phyloP scores from a whole-genome alignment of 2,888 invertebrate genomes.

The Rapana venosa region DNA sequence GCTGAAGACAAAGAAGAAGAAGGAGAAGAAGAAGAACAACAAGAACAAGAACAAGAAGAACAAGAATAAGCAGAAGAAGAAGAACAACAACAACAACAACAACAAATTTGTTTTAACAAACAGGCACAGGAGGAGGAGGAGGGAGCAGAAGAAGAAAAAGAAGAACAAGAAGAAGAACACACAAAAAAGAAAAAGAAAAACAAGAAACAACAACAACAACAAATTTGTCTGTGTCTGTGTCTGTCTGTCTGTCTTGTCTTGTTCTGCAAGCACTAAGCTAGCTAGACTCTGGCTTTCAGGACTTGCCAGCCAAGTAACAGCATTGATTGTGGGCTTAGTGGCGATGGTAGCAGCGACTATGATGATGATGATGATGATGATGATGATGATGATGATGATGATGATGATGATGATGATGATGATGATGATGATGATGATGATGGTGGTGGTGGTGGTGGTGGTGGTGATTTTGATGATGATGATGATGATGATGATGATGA shows the following conservation, averaged over 20 bases:
- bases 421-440: constrained; percentile 35
- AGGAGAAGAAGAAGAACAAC: neutral
- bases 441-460: constrained; percentile 32
- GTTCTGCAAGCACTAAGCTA: neutral
- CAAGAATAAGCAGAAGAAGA: neutral
- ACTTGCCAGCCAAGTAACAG: neutral
- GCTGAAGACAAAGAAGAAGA: no score
- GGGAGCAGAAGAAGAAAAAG: neutral
- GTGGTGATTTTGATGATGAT: constrained; percentile 29
- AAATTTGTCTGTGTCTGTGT: no score
- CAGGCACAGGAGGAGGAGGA: no score
- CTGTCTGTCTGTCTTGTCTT: no score
- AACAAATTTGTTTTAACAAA: no score
- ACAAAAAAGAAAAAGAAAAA: neutral
- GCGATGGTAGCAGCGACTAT: constrained; percentile 5
- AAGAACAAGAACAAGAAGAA: neutral
- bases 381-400: constrained; percentile 14
- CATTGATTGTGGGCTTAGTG: neutral
- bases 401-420: neutral
- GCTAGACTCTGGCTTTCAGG: neutral
- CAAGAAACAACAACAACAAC: no score
- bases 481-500: constrained; percentile 2
- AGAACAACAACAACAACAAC: neutral
- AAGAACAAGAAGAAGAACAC: neutral
- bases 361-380: constrained; percentile 26